These are phyloP conservation scores for Troides oblongomaculatus DNA, from an alignment of 2,888 invertebrate genomes.

Conservation along the genomic window DNA sequence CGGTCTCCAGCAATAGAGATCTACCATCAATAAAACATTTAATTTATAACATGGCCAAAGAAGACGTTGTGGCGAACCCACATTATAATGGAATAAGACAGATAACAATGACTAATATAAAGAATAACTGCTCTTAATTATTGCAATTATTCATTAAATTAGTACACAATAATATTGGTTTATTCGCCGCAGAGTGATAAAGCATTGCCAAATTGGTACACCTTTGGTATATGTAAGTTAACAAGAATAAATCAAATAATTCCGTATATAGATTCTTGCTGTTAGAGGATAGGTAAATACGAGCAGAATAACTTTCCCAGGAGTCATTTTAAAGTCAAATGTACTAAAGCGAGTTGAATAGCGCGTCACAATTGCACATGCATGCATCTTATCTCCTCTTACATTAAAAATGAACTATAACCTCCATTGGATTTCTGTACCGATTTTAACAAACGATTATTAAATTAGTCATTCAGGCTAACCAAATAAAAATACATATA, in stretches of 20 bases:
- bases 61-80: too few relatives aligned
- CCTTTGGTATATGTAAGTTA: not conserved
- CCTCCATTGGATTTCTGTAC: not conserved
- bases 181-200: too few relatives aligned
- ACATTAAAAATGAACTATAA: not conserved
- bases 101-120: too few relatives aligned
- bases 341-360: not conserved
- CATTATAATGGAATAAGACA: too few relatives aligned
- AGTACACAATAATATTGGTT: too few relatives aligned
- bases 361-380: constrained; percentile 2
- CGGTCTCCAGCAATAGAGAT: too few relatives aligned
- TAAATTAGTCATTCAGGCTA: not conserved
- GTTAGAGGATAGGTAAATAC: not conserved
- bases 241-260: not conserved
- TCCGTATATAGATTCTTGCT: not conserved
- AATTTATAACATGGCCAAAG: too few relatives aligned
- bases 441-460: not conserved
- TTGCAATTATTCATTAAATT: too few relatives aligned
- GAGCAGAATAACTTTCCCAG: not conserved
- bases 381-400: not conserved
- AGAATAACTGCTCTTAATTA: too few relatives aligned
- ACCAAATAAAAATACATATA: too few relatives aligned
- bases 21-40: too few relatives aligned
- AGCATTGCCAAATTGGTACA: not conserved
- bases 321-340: constrained; percentile 7